Conservation (phyloP, 2,888 invertebrate species). For the Hylaea fasciaria region DNA sequence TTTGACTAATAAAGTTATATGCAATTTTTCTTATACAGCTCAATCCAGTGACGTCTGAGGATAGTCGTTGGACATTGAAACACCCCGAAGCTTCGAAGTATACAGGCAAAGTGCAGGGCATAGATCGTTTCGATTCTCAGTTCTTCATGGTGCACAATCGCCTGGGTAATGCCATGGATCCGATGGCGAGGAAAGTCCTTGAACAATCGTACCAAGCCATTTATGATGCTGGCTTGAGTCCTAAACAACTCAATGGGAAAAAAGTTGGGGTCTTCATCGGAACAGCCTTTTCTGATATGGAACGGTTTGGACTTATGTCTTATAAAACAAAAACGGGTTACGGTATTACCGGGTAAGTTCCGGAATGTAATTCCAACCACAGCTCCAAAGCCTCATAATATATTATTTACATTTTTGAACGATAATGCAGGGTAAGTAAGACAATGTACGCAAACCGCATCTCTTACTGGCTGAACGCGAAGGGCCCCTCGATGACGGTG, state of each 20-base stretch:
- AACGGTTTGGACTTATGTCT: conserved; percentile 59
- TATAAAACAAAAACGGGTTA: conserved; percentile 45
- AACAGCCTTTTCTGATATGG: conserved; percentile 85
- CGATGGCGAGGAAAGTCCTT: conserved; percentile 87
- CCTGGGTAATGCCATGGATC: conserved; percentile 75
- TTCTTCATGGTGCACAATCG: conserved; percentile 89
- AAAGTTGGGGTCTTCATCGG: conserved; percentile 78
- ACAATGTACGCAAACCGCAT: conserved; percentile 73
- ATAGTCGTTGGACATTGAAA: conserved; percentile 64
- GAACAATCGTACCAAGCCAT: conserved; percentile 90
- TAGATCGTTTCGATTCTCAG: conserved; percentile 88
- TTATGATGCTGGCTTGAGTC: conserved; percentile 88
- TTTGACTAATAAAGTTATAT: too few species aligned
- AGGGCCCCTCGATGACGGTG: conserved; percentile 67
- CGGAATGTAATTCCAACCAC: not conserved
- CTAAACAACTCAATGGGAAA: conserved; percentile 80
- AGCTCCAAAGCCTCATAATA: not conserved
- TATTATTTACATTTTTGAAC: too few species aligned
- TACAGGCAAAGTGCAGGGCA: conserved; percentile 85
- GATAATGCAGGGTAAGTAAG: conserved; percentile 58
- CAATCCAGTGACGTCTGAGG: conserved; percentile 72
- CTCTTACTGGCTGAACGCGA: conserved; percentile 72
- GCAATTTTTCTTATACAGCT: not conserved
- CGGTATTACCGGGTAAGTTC: conserved; percentile 61
- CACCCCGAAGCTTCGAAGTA: conserved; percentile 82